These are phyloP conservation scores for Oxycera nigricornis DNA, from an alignment of 2,888 invertebrate genomes.

Conservation along the genomic window DNA sequence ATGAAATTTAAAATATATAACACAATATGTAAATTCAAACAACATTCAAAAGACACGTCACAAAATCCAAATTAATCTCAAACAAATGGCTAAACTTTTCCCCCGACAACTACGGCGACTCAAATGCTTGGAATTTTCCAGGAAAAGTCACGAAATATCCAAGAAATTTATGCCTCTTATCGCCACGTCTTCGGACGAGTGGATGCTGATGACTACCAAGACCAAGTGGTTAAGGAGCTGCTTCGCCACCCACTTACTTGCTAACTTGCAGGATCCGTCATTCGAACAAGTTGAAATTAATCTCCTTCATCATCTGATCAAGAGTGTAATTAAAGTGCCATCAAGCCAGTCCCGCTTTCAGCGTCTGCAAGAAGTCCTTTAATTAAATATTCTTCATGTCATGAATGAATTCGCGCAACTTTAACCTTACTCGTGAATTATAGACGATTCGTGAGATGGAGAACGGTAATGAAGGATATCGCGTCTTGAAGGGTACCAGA, in stretches of 20 bases:
- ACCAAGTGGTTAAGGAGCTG: neutral
- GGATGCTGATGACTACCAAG: neutral
- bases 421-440: neutral
- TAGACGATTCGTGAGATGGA: neutral
- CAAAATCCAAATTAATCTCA: slow-evolving; percentile 34
- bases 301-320: slow-evolving; percentile 47
- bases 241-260: neutral
- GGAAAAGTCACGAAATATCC: slow-evolving; percentile 25
- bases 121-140: slow-evolving; percentile 18
- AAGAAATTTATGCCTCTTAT: slow-evolving; percentile 25
- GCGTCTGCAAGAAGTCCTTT: slow-evolving; percentile 34
- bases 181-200: neutral
- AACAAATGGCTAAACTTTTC: slow-evolving; percentile 25
- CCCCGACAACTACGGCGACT: neutral
- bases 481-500: neutral
- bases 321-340: slow-evolving; percentile 46
- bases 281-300: slow-evolving; percentile 45
- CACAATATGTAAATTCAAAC: neutral
- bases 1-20: too few relatives aligned
- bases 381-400: slow-evolving; percentile 44
- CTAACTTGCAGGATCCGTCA: slow-evolving; percentile 32
- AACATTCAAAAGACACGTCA: neutral
- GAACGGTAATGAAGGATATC: neutral
- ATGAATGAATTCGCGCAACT: slow-evolving; percentile 16
- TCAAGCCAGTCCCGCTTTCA: slow-evolving; percentile 41